Base-by-base conservation (phyloP, 2,888 invertebrate species). In the Drosophila koepferae region DNA sequence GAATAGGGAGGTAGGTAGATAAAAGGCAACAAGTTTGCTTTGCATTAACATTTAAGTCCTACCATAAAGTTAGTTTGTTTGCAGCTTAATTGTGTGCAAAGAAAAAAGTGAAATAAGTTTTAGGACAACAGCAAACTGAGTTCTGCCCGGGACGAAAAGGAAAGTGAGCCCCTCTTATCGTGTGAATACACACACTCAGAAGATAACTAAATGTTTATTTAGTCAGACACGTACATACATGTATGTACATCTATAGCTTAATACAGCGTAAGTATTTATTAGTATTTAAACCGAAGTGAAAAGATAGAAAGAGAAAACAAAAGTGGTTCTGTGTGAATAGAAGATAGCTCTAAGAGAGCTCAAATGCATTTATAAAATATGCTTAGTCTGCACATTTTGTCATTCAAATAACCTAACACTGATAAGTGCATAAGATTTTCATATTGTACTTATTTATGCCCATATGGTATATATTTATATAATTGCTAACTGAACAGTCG, bases 71-170 rank as follows among this genome's bases (percentile, higher is more conserved):
- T 76, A 70, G 70, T 74, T 88, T 88, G 64, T 74, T 83, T 78
- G 83, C 77, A 74, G 86, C 86, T 78, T 83, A 89, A 86, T 81
- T 89, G 82, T 55, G 76, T 69, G 78, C 65, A 78, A 83, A 59
- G 60, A 61, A 66, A 69, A 70, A 74, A 66, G 58, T 61, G 60
- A 44, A 55, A n/a, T 55, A 55, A 28, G 55, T 41, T 41, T 55
- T n/a, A 41, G 55, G 55, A 40, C 40, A 41, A 36, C 53, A 53
- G 12, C 10, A 28, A 55, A 16, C 23, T 10, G 20, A 38, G 18
- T 7, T 16, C 28, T 28, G 28, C 14, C 36, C 1, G 12, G 51
- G 34, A 12, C 51, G 36, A 34, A 36, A 53, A 23, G 23, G 38
- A 54, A 54, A 51, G 51, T 51, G 34, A 34, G 34, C 18, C 28